Percentiles rank a stretch among this genome's conserved stretches.
Evolutionary conservation across 64 coral and sea anemone genomes (phyloP).

Genomic region (Pachyseris speciosa): DNA sequence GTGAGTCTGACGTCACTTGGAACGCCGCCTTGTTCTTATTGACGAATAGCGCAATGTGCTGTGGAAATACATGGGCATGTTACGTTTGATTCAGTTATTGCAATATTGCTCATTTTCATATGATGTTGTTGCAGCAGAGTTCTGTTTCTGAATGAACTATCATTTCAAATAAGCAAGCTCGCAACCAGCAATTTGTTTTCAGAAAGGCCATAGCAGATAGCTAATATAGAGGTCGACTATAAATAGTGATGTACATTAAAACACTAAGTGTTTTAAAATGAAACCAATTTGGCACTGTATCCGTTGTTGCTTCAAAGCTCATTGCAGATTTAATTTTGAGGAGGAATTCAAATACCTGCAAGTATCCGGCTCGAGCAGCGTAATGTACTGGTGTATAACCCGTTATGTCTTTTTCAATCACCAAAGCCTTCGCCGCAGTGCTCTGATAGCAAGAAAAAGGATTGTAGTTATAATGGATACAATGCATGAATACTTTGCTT

Average conservation of each 20-base stretch:
- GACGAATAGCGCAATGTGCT: slow-evolving; percentile 76
- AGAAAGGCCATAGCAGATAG: no score
- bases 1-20: slow-evolving; percentile 76
- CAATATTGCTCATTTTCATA: no score
- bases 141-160: no score
- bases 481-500: not conserved
- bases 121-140: no score
- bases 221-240: no score
- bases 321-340: not conserved
- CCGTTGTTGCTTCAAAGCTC: not conserved
- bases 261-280: no score
- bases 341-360: slow-evolving; percentile 41
- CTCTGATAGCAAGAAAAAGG: slow-evolving; percentile 23
- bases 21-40: slow-evolving; percentile 79
- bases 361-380: slow-evolving; percentile 73
- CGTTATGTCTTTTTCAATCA: slow-evolving; percentile 77
- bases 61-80: no score
- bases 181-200: no score
- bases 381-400: slow-evolving; percentile 89
- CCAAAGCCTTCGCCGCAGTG: slow-evolving; percentile 40
- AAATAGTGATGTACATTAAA: no score
- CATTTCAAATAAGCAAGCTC: no score
- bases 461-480: not conserved
- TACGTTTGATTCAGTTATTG: no score
- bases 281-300: no score